Percentiles rank a stretch among this genome's conserved stretches.
Conservation (phyloP, 2,797 vertebrate genomes). For the Falco berigora region DNA sequence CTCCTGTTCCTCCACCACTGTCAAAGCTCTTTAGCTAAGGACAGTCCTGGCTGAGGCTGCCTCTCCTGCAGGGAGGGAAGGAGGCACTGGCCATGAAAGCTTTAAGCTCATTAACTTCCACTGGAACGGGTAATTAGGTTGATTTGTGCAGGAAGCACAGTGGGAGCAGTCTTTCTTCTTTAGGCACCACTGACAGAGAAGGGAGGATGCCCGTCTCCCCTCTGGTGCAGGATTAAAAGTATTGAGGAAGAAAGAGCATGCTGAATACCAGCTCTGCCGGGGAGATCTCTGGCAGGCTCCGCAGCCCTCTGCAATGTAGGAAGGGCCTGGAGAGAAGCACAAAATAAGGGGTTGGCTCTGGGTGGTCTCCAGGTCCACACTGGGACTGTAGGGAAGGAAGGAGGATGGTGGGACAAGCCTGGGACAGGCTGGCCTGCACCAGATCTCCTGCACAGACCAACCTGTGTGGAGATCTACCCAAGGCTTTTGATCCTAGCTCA, state of each 20-base stretch:
- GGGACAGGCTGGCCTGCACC: not conserved
- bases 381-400: not conserved
- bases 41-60: not conserved
- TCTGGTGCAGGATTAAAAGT: not conserved
- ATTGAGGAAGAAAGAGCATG: not conserved
- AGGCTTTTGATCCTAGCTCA: not conserved
- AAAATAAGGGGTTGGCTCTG: not conserved
- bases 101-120: conserved; percentile 26
- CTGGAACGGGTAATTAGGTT: not conserved
- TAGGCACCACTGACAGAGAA: not conserved
- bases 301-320: not conserved
- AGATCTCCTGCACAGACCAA: not conserved
- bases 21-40: not conserved
- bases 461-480: not conserved
- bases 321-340: not conserved
- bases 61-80: not conserved
- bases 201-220: not conserved
- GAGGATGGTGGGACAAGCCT: not conserved
- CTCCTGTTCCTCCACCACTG: not conserved
- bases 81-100: not conserved
- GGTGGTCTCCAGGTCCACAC: fast-evolving
- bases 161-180: not conserved
- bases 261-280: not conserved
- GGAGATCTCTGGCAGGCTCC: not conserved
- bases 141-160: not conserved